phyloP scores from a whole-genome alignment of 2,797 vertebrate species.

The Anguilla pacifica region DNA sequence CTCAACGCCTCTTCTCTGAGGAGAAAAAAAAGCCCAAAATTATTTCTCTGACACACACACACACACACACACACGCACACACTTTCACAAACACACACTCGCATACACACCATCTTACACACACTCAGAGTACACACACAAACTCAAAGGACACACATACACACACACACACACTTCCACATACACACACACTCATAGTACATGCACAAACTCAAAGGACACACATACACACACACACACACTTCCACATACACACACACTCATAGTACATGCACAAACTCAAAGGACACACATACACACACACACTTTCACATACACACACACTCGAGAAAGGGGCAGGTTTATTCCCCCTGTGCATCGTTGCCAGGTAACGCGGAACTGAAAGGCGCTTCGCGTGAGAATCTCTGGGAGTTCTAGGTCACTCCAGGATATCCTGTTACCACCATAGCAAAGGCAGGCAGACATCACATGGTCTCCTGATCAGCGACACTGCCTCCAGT shows the following conservation, averaged over 20 bases:
- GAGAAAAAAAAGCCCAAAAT: constrained; percentile 28
- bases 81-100: neutral
- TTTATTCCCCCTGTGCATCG: constrained; percentile 43
- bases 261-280: neutral
- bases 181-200: neutral
- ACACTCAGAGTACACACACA: neutral
- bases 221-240: neutral
- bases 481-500: neutral
- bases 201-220: neutral
- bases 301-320: neutral
- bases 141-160: neutral
- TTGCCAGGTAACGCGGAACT: constrained; percentile 61
- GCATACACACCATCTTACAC: neutral
- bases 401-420: constrained; percentile 63
- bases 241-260: neutral
- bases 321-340: constrained; percentile 20
- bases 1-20: constrained; percentile 87
- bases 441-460: constrained; percentile 56
- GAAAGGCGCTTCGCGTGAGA: constrained; percentile 44
- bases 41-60: neutral
- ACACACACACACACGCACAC: neutral
- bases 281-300: neutral
- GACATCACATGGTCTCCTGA: constrained; percentile 25
- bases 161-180: neutral
- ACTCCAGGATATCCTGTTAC: constrained; percentile 79